Evolutionary conservation across 2,888 invertebrate genomes (phyloP).

Genomic region (Hypomecis atomaria): DNA sequence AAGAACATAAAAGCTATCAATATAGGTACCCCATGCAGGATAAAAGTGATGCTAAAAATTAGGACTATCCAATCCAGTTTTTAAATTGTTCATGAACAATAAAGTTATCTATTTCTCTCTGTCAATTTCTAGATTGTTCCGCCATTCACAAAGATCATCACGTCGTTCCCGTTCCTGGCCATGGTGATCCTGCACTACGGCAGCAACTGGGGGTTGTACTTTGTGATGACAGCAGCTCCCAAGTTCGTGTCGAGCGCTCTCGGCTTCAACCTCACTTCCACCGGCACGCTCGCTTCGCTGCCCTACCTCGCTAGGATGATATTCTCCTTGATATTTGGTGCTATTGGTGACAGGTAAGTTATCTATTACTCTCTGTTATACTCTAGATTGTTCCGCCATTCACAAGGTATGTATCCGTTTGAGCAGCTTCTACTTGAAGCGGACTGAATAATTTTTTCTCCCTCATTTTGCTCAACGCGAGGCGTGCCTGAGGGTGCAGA

Average conservation of each 20-base stretch:
- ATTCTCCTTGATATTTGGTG: constrained; percentile 89
- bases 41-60: no score
- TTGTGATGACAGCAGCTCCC: constrained; percentile 90
- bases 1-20: no score
- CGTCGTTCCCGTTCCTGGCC: constrained; percentile 88
- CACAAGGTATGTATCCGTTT: no score
- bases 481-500: no score
- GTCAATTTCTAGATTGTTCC: constrained; percentile 82
- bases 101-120: not conserved
- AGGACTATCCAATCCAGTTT: no score
- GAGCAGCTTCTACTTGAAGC: no score
- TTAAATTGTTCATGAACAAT: no score
- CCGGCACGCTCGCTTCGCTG: constrained; percentile 88
- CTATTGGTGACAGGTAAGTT: constrained; percentile 85
- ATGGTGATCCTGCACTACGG: constrained; percentile 89
- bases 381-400: not conserved
- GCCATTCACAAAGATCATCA: constrained; percentile 86
- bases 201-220: constrained; percentile 90
- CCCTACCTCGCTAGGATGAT: constrained; percentile 89
- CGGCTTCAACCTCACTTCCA: constrained; percentile 88
- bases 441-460: no score
- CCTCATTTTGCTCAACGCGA: no score
- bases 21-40: no score
- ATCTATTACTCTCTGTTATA: not conserved
- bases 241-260: constrained; percentile 89